These are phyloP conservation scores for Petrocephalus sullivani DNA, from an alignment of 2,797 vertebrate genomes.

Conservation along the genomic window DNA sequence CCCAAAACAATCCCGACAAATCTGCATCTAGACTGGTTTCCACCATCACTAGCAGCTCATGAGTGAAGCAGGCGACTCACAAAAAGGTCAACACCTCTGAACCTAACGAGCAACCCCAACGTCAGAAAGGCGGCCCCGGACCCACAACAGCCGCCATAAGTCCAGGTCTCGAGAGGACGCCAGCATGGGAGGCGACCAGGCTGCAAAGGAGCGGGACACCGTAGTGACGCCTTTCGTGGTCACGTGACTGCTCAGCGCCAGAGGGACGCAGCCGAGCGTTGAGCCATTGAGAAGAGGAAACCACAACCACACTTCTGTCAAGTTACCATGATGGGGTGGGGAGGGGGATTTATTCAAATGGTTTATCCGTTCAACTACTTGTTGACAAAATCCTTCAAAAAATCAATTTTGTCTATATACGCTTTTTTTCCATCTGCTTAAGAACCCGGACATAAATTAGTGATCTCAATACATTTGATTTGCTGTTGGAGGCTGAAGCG, in stretches of 20 bases:
- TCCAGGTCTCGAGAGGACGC: not conserved
- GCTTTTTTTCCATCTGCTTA: not conserved
- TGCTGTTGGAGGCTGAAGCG: not conserved
- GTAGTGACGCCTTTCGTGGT: not conserved
- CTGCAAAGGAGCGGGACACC: not conserved
- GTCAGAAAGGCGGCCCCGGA: too few relatives aligned
- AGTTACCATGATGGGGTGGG: constrained; percentile 18
- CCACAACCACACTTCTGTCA: constrained; percentile 42
- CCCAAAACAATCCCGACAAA: not conserved
- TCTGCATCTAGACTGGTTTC: not conserved
- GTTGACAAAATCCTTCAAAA: not conserved
- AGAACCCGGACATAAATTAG: not conserved
- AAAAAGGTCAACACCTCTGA: not conserved
- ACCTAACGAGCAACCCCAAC: not conserved
- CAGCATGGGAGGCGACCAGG: not conserved
- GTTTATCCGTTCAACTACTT: constrained; percentile 21
- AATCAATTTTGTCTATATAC: not conserved
- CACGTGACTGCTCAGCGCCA: constrained; percentile 25
- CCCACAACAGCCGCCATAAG: not conserved
- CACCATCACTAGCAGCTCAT: not conserved
- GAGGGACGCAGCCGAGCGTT: constrained; percentile 25
- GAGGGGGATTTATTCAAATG: constrained; percentile 14
- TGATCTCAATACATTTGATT: not conserved
- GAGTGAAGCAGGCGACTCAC: not conserved
- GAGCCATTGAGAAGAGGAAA: constrained; percentile 52